Evolutionary conservation across 1,140 invertebrate species (phyloP), one percentile per base, ranked within the genome.

Genomic region (Danaus melanippus): DNA sequence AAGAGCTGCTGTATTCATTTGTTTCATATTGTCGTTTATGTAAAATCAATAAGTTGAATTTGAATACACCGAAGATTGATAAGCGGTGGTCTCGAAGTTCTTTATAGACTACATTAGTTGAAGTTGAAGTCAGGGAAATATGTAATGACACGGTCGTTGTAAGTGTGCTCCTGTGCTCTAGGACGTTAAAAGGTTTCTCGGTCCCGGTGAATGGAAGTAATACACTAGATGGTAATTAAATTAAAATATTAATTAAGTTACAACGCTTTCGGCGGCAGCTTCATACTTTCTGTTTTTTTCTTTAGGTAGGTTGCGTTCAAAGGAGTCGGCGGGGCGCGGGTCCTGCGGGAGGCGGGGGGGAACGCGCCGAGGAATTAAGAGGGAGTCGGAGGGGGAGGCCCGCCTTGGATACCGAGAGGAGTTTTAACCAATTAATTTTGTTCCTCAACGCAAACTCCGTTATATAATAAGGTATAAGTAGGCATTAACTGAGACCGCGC

Each of bases 381-480:
- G 85, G 80, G 79, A 74, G 78, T 61, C 62, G 64, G 70, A 52
- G 58, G 73, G 72, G 78, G 74, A 58, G 71, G 71, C 72, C 79
- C 81, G 79, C 81, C 84, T 80, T 83, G 84, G 84, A 85, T 84
- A 86, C 84, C 76, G 84, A 87, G 87, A 87, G 85, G 87, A 88
- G 87, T 88, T 88, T 88, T 88, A 88, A 88, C 87, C 87, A 88
- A 88, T 88, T 88, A 88, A 88, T 88, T 88, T 88, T 88, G 86
- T 87, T 87, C 86, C 87, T 87, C 85, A 87, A 85, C 84, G 84
- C 84, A 86, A 86, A 86, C 84, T 86, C 76, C 73, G 84, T 80
- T 86, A 86, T 86, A 86, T 84, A 86, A 85, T 86, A 86, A 86
- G 81, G 81, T 86, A 86, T 84, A 85, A 86, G 84, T 86, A 86